Conservation (phyloP, 1,140 invertebrate genomes). For the Drosophila fuyamai region DNA sequence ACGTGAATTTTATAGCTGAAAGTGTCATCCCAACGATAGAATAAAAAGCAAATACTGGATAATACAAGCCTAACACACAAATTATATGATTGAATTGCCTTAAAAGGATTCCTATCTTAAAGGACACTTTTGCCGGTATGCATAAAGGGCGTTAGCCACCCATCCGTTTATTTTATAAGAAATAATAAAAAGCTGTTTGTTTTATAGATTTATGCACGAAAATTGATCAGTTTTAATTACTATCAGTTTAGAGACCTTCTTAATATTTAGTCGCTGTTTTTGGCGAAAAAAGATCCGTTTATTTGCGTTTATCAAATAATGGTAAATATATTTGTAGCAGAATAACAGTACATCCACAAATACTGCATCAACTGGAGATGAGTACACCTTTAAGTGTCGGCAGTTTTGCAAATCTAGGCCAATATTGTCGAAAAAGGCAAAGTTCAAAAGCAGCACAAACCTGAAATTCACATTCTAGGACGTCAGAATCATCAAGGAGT, state of each 20-base stretch:
- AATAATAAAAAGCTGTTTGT: not conserved
- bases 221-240: not conserved
- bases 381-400: not conserved
- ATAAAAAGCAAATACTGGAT: too few relatives aligned
- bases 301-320: not conserved
- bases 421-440: conserved; percentile 21
- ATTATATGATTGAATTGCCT: too few relatives aligned
- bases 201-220: conserved; percentile 19
- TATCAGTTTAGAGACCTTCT: not conserved
- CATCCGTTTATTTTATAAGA: conserved; percentile 2
- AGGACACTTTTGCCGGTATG: conserved; percentile 14
- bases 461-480: conserved; percentile 98
- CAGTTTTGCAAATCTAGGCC: not conserved
- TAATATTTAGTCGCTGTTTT: not conserved
- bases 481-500: conserved; percentile 96
- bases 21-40: too few relatives aligned
- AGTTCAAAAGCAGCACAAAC: conserved; percentile 86
- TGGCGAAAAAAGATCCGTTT: not conserved
- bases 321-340: not conserved
- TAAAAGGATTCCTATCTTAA: not conserved
- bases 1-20: too few relatives aligned
- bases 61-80: too few relatives aligned
- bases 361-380: not conserved
- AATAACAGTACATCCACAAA: not conserved
- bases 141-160: conserved; percentile 38